A percentile compares a stretch with the other conserved stretches of the same genome.
These are phyloP conservation scores for Ctenoplectra terminalis DNA, from an alignment of 1,140 invertebrate species.

Conservation along the genomic window DNA sequence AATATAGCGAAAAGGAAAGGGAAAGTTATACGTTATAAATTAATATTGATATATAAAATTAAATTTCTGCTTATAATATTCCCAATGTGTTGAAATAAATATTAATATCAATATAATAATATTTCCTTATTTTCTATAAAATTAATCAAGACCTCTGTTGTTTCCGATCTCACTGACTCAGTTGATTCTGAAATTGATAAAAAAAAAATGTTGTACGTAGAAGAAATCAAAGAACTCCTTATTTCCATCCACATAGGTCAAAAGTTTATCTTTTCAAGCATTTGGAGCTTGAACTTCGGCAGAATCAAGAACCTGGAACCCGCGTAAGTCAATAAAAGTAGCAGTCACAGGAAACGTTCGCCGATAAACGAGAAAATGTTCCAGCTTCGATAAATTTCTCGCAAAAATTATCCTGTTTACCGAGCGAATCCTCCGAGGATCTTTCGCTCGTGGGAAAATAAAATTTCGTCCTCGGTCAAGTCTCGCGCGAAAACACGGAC, in stretches of 20 bases:
- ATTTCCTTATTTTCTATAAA: too few species aligned
- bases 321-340: slow-evolving; percentile 8
- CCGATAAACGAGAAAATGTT: background rate
- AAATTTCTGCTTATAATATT: too few species aligned
- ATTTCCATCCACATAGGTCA: background rate
- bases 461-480: slow-evolving; percentile 28
- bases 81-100: too few species aligned
- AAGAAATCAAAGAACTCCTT: background rate
- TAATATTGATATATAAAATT: too few species aligned
- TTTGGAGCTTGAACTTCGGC: background rate
- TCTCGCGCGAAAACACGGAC: slow-evolving; percentile 14
- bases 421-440: slow-evolving; percentile 1
- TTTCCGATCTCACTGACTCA: too few species aligned
- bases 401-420: slow-evolving; percentile 54
- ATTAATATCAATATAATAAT: too few species aligned
- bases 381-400: slow-evolving; percentile 5
- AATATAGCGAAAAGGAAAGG: too few species aligned
- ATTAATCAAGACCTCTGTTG: too few species aligned
- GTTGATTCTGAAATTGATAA: too few species aligned
- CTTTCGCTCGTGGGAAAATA: background rate
- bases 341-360: background rate
- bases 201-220: too few species aligned
- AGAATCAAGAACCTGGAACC: background rate
- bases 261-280: background rate
- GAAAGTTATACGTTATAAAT: too few species aligned